Conservation (phyloP, 2,797 vertebrate species). For the Dallia pectoralis region DNA sequence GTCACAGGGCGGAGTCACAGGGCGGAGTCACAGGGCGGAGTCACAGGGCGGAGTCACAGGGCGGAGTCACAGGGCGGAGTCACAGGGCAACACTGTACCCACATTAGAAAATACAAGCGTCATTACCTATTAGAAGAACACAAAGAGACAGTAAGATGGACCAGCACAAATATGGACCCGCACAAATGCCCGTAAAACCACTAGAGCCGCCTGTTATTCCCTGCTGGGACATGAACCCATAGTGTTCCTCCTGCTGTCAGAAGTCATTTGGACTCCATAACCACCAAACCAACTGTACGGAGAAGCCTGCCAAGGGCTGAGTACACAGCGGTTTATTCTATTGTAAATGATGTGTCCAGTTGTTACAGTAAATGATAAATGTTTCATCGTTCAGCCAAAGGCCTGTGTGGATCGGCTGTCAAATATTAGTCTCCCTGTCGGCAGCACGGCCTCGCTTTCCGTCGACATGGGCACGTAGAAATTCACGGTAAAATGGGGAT, state of each 20-base stretch:
- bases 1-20: too few species aligned
- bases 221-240: constrained; percentile 18
- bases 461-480: constrained; percentile 42
- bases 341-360: constrained; percentile 56
- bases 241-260: constrained; percentile 57
- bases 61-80: too few species aligned
- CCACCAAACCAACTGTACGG: constrained; percentile 46
- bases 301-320: constrained; percentile 45
- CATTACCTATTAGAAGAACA: neutral
- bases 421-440: constrained; percentile 58
- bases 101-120: too few species aligned
- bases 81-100: neutral
- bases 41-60: too few species aligned
- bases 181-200: neutral
- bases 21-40: too few species aligned
- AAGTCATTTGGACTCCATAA: constrained; percentile 51
- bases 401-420: constrained; percentile 43
- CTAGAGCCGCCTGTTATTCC: constrained; percentile 17
- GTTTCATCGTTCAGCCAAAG: constrained; percentile 48
- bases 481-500: constrained; percentile 23
- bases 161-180: constrained; percentile 1
- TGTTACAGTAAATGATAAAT: constrained; percentile 62
- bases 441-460: constrained; percentile 31
- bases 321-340: constrained; percentile 54
- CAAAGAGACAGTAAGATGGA: neutral